Base-by-base conservation (phyloP, 2,113 vertebrate genomes). In the Perca schrenkii region DNA sequence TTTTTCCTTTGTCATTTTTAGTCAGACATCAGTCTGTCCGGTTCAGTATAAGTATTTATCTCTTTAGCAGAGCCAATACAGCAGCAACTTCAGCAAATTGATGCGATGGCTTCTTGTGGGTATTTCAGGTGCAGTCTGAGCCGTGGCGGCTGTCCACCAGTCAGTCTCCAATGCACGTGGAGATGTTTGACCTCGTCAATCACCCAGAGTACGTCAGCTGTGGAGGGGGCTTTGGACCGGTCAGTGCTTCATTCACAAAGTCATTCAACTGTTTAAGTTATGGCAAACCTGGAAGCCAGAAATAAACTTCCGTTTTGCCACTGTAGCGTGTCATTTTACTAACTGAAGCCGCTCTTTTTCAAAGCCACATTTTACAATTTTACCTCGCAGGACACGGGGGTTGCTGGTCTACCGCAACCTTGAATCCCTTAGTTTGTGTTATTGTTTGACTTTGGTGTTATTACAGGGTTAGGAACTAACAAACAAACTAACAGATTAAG, bases 161-260 rank as follows among this genome's bases (percentile, higher is more conserved):
- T 92, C 97, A 98, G 94, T 96, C 95, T 69, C 95, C 96, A 0
- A 73, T 97, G 31, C 97, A 97, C 82, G 75, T 84, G 61, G 96
- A 97, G 76, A 93, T 98, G 69, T 97, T 97, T 80, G 97, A 98
- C 62, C 54, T 96, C 13, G 94, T 95, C 62, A 96, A 96, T 83
- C 94, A 97, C 68, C 96, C 97, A 0, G 96, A 98, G 62, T 98
- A 97, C 34, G 85, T 97, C 58, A 96, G 95, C 82, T 97, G 95
- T 22, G 97, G 97, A n/a, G 97, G 97, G 22, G 97, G 97, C 83
- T 98, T 98, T 65, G 97, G 97, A 79, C 97, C 97, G 25, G 97
- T 98, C 79, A 97, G 97, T 28, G 12, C 62, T 68, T 61, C 25
- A 43, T 3, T 79, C 5, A 57, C 22, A 1, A 65, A 72, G 28